Conservation (phyloP, 2,888 invertebrate genomes). For the Drosophila mayaguana region DNA sequence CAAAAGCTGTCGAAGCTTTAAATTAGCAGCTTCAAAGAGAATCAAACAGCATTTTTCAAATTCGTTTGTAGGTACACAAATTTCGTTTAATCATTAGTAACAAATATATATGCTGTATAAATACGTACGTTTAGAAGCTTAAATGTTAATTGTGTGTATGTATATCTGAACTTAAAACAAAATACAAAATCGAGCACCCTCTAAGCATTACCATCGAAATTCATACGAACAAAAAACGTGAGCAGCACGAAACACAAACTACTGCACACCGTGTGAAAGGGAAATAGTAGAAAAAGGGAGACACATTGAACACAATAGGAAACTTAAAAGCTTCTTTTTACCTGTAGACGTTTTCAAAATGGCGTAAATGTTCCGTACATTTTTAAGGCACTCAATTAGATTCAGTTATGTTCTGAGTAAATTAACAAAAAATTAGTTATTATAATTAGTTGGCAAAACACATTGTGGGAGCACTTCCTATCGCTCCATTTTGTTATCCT, state of each 20-base stretch:
- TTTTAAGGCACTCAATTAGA: conserved; percentile 64
- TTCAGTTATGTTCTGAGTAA: conserved; percentile 57
- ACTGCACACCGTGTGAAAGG: conserved; percentile 15
- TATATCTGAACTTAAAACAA: conserved; percentile 68
- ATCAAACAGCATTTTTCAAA: conserved; percentile 8
- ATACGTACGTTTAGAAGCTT: conserved; percentile 71
- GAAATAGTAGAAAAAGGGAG: background rate
- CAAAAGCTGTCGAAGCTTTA: conserved; percentile 39
- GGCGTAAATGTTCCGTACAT: conserved; percentile 16
- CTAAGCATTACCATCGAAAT: conserved; percentile 46
- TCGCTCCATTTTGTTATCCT: conserved; percentile 7
- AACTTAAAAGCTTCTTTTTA: conserved; percentile 35
- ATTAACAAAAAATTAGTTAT: conserved; percentile 68
- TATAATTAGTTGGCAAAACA: conserved; percentile 78
- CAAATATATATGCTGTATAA: conserved; percentile 77
- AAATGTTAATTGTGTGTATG: conserved; percentile 59
- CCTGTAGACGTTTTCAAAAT: conserved; percentile 41
- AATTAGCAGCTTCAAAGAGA: background rate
- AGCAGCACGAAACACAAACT: conserved; percentile 42
- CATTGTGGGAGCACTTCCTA: conserved; percentile 17
- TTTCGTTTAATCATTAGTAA: conserved; percentile 72
- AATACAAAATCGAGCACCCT: conserved; percentile 78
- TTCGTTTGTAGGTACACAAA: conserved; percentile 57
- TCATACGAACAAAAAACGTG: conserved; percentile 47
- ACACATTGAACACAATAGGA: conserved; percentile 20